phyloP scores from a whole-genome alignment of 2,113 vertebrate species.

The Mastomys coucha region DNA sequence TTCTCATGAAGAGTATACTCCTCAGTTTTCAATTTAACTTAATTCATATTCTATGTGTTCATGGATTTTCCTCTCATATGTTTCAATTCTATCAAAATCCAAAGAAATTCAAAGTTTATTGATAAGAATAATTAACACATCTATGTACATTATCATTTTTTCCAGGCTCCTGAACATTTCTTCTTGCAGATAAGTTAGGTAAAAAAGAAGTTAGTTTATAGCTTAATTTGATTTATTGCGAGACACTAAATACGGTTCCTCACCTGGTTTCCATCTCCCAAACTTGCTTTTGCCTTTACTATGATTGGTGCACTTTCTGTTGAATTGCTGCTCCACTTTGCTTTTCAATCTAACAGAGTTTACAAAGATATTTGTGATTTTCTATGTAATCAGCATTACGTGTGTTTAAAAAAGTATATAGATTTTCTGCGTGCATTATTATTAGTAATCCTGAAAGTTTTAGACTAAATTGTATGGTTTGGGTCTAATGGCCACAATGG shows the following conservation, averaged over 20 bases:
- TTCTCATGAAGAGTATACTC: not conserved
- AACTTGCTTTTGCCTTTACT: not conserved
- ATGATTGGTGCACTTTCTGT: not conserved
- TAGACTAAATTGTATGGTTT: conserved; percentile 60
- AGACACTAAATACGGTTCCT: not conserved
- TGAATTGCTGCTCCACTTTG: not conserved
- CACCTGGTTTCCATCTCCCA: not conserved
- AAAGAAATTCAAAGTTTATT: not conserved
- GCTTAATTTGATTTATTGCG: not conserved
- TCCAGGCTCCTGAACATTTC: not conserved
- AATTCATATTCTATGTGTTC: not conserved
- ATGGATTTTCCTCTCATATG: not conserved
- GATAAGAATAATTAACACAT: not conserved
- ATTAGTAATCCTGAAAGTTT: conserved; percentile 50
- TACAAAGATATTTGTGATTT: not conserved
- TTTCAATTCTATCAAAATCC: not conserved
- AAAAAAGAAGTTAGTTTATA: not conserved
- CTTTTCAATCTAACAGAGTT: not conserved
- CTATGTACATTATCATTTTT: not conserved
- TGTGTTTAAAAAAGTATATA: conserved; percentile 47
- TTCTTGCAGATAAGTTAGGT: not conserved
- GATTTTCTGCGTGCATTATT: conserved; percentile 36
- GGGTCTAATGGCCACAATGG: conserved; percentile 64
- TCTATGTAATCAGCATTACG: not conserved
- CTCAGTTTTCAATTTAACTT: not conserved